These are phyloP conservation scores for Stegostoma tigrinum DNA, from an alignment of 2,113 vertebrate species.

Conservation along the genomic window DNA sequence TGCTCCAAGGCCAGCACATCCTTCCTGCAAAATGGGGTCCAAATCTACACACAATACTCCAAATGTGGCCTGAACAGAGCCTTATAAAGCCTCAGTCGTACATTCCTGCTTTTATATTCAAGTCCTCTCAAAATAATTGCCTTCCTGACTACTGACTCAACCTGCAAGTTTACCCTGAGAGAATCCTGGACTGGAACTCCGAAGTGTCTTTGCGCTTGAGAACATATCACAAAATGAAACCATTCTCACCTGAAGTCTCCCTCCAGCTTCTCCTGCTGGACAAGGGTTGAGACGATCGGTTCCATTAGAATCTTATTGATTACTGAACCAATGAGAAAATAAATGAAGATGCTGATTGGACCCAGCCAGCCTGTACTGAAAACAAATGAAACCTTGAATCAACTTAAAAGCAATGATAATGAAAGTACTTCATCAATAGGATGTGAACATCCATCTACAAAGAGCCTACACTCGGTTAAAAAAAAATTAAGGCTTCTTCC, in stretches of 20 bases:
- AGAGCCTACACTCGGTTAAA: not conserved
- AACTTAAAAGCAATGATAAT: not conserved
- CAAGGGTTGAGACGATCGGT: constrained; percentile 80
- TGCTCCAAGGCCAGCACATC: too few species aligned
- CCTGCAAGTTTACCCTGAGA: too few species aligned
- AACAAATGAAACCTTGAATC: constrained; percentile 34
- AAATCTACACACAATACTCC: too few species aligned
- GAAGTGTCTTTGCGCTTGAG: too few species aligned
- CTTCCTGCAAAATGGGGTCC: too few species aligned
- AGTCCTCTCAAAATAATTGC: too few species aligned
- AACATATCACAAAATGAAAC: not conserved
- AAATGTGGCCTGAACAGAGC: too few species aligned
- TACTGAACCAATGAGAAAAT: constrained; percentile 80
- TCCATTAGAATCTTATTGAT: constrained; percentile 85
- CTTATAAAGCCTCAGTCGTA: too few species aligned
- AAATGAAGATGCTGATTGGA: constrained; percentile 81
- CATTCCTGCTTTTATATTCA: too few species aligned
- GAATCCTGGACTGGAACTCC: too few species aligned
- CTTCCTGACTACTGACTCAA: too few species aligned
- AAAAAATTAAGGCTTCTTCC: not conserved
- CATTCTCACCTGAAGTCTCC: constrained; percentile 81
- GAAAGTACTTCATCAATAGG: constrained; percentile 26
- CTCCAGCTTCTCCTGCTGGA: constrained; percentile 91
- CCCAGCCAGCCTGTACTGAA: constrained; percentile 89
- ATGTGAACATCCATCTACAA: not conserved